Evolutionary conservation across 1,140 invertebrate species (phyloP).

Genomic region (Drosophila prosaltans): DNA sequence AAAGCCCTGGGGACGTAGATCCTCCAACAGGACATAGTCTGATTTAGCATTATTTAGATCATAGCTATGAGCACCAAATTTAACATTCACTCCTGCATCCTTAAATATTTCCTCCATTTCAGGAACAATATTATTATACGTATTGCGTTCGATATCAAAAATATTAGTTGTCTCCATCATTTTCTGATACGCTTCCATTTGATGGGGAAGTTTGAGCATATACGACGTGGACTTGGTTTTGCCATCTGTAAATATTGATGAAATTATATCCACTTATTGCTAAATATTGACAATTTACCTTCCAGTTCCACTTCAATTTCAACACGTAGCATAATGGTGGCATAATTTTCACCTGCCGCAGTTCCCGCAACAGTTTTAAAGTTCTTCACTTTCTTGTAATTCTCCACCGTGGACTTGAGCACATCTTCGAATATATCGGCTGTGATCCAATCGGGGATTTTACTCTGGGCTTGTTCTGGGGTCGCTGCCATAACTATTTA

Average conservation of each 20-base stretch:
- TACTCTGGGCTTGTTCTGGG: slow-evolving; percentile 5
- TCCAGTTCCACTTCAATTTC: slow-evolving; percentile 57
- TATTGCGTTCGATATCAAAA: slow-evolving; percentile 52
- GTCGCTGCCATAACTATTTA: slow-evolving; percentile 35
- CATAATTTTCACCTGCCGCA: slow-evolving; percentile 64
- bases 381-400: slow-evolving; percentile 54
- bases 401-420: slow-evolving; percentile 51
- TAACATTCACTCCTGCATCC: slow-evolving; percentile 60
- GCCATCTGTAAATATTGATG: slow-evolving; percentile 45
- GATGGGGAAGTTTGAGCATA: slow-evolving; percentile 63
- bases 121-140: slow-evolving; percentile 59
- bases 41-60: slow-evolving; percentile 35
- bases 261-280: no score
- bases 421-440: slow-evolving; percentile 53
- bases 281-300: slow-evolving; percentile 18
- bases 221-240: slow-evolving; percentile 45
- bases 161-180: slow-evolving; percentile 46
- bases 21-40: slow-evolving; percentile 84
- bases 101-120: slow-evolving; percentile 74
- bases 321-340: slow-evolving; percentile 53
- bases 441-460: slow-evolving; percentile 60
- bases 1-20: slow-evolving; percentile 82
- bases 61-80: slow-evolving; percentile 56
- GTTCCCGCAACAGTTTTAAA: slow-evolving; percentile 47
- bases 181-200: slow-evolving; percentile 23